Conservation (phyloP, 2,113 vertebrate genomes). For the Hylia prasina region DNA sequence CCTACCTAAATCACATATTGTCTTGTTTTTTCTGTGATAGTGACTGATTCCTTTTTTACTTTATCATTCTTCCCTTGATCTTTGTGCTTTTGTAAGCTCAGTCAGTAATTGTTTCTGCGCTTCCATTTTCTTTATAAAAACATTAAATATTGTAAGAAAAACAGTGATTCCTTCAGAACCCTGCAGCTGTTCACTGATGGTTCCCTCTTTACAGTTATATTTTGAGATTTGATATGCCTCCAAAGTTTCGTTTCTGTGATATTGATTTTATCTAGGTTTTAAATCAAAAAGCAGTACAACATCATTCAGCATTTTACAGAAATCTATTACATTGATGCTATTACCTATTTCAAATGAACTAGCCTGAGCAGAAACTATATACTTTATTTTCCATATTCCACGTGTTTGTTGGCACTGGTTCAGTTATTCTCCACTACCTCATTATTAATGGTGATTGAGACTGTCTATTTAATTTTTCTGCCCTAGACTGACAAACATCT, state of each 20-base stretch:
- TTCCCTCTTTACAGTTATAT: background rate
- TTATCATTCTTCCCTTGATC: background rate
- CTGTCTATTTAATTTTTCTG: background rate
- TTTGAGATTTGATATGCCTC: background rate
- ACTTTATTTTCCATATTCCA: background rate
- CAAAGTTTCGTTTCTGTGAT: background rate
- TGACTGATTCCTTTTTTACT: background rate
- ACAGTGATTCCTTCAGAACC: background rate
- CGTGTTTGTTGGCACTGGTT: background rate
- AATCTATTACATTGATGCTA: rapidly evolving
- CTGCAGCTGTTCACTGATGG: background rate
- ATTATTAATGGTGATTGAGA: background rate
- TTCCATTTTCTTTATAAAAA: background rate
- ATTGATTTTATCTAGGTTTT: background rate
- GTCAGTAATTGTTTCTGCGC: background rate
- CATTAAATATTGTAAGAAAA: background rate
- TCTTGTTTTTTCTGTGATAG: background rate
- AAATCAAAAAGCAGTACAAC: background rate
- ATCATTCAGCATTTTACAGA: background rate
- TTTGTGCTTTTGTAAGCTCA: background rate
- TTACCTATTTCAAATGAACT: background rate
- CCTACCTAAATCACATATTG: background rate
- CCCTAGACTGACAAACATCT: background rate
- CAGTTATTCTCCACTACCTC: background rate
- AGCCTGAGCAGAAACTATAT: background rate